phyloP scores from a whole-genome alignment of 2,113 vertebrate species.

The Aspiorhynchus laticeps region DNA sequence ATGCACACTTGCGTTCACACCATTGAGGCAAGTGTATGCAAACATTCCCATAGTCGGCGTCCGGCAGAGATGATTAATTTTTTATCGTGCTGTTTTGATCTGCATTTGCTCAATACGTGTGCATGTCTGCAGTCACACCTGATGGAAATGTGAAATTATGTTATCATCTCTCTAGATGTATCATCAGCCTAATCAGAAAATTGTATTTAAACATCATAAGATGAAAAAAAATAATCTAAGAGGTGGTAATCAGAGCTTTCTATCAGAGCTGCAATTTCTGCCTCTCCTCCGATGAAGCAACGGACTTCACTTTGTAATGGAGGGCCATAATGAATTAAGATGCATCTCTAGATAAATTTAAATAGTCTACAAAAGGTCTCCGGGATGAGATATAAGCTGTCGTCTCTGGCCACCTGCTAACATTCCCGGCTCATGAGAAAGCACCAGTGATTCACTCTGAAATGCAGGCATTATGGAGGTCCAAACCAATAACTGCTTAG shows the following conservation, averaged over 20 bases:
- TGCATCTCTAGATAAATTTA: slow-evolving; percentile 34
- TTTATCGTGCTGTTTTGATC: slow-evolving; percentile 42
- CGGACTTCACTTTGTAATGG: slow-evolving; percentile 37
- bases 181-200: slow-evolving; percentile 18
- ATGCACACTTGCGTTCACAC: background rate
- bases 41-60: slow-evolving; percentile 14
- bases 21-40: slow-evolving; percentile 29
- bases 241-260: slow-evolving; percentile 48
- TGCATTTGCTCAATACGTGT: slow-evolving; percentile 23
- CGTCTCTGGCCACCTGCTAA: slow-evolving; percentile 30
- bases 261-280: slow-evolving; percentile 42
- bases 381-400: slow-evolving; percentile 33
- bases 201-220: slow-evolving; percentile 29
- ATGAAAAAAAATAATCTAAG: slow-evolving; percentile 19
- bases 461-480: slow-evolving; percentile 14
- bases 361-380: slow-evolving; percentile 36
- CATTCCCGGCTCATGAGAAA: slow-evolving; percentile 30
- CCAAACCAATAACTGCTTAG: slow-evolving; percentile 43
- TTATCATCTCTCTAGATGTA: slow-evolving; percentile 16
- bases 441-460: slow-evolving; percentile 36
- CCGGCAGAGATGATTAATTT: slow-evolving; percentile 34
- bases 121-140: background rate
- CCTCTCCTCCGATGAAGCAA: slow-evolving; percentile 9
- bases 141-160: slow-evolving; percentile 23
- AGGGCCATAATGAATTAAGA: slow-evolving; percentile 42